These are phyloP conservation scores for Typhlichthys eigenmanni DNA, from an alignment of 2,797 vertebrate genomes.

Conservation along the genomic window DNA sequence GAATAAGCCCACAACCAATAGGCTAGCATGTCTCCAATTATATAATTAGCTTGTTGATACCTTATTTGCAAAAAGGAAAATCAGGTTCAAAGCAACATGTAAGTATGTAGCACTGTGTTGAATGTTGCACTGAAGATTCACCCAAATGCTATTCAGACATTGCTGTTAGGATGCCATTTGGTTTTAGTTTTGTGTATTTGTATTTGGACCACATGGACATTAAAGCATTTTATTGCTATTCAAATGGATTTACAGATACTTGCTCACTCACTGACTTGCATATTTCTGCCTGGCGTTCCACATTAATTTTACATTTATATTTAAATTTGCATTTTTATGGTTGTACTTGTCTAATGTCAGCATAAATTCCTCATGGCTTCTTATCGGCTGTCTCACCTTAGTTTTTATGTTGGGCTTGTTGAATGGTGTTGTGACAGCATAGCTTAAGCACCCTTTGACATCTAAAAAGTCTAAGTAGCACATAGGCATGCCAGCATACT, in stretches of 20 bases:
- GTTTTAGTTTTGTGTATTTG: no score
- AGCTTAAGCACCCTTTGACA: slow-evolving; percentile 18
- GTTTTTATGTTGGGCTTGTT: slow-evolving; percentile 8
- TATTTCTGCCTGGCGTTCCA: slow-evolving; percentile 24
- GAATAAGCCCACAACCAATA: no score
- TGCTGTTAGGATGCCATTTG: no score
- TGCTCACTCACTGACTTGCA: neutral
- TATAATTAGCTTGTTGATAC: no score
- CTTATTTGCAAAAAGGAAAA: no score
- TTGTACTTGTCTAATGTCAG: slow-evolving; percentile 46
- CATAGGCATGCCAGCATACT: slow-evolving; percentile 17
- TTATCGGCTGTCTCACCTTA: slow-evolving; percentile 12
- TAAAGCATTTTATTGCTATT: slow-evolving; percentile 27
- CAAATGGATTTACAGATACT: neutral
- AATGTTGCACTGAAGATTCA: no score
- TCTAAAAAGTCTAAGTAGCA: slow-evolving; percentile 28
- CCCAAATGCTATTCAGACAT: no score
- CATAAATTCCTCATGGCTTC: slow-evolving; percentile 37
- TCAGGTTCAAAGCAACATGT: no score
- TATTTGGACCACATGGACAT: no score
- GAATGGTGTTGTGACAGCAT: slow-evolving; percentile 12
- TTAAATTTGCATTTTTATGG: slow-evolving; percentile 45
- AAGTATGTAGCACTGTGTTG: no score
- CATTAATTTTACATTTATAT: slow-evolving; percentile 53
- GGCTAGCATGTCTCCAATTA: no score